These are phyloP conservation scores for Rachycentron canadum DNA, from an alignment of 2,797 vertebrate genomes.

Conservation along the genomic window DNA sequence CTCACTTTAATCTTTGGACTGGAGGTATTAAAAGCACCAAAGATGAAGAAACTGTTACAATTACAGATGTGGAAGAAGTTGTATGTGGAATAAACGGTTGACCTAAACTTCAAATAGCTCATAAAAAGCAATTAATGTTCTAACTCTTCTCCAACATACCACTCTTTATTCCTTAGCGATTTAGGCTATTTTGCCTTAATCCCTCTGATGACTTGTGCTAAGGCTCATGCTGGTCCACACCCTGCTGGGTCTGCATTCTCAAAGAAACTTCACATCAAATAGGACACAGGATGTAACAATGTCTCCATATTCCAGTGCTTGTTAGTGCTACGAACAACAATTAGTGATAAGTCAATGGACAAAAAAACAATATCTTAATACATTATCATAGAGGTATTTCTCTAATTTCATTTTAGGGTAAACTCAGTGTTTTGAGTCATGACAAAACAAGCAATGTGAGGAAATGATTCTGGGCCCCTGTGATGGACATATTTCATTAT, in stretches of 20 bases:
- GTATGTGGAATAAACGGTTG: background rate
- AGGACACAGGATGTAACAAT: background rate
- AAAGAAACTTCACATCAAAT: background rate
- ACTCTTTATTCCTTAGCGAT: background rate
- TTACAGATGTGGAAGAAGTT: constrained; percentile 3
- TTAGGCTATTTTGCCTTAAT: background rate
- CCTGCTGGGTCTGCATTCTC: background rate
- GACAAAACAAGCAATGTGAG: background rate
- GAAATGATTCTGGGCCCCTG: too few relatives aligned
- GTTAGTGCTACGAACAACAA: background rate
- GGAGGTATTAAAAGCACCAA: background rate
- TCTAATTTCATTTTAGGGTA: background rate
- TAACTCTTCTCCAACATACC: background rate
- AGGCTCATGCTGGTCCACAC: background rate
- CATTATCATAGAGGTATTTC: background rate
- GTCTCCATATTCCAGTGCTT: background rate
- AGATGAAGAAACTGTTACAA: background rate
- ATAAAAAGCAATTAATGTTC: constrained; percentile 3
- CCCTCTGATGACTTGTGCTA: background rate
- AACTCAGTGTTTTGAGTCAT: background rate
- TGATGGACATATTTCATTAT: background rate
- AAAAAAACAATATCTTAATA: background rate
- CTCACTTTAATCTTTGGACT: constrained; percentile 23
- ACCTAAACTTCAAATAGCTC: constrained; percentile 9
- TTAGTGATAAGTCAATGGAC: background rate